Evolutionary conservation across 2,888 invertebrate species (phyloP).

Genomic region (Himalopsyche kuldschensis): DNA sequence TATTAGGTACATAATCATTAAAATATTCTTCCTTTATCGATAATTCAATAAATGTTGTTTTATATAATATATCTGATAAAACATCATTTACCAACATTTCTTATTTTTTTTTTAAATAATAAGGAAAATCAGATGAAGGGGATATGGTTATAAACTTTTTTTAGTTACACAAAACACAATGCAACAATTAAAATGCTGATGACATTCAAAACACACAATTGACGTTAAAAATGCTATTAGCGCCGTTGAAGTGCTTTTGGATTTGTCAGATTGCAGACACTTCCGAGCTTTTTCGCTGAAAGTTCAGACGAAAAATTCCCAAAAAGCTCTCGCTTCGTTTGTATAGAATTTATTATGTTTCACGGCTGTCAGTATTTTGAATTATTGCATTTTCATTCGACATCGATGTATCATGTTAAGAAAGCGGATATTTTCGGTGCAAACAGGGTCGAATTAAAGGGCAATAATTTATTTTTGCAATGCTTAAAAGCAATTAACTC

Average conservation of each 20-base stretch:
- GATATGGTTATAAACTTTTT: too few relatives aligned
- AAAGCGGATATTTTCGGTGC: neutral
- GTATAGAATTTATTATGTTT: conserved; percentile 21
- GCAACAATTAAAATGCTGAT: too few relatives aligned
- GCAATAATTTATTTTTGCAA: neutral
- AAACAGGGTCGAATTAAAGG: neutral
- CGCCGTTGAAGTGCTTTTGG: neutral
- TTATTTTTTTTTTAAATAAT: too few relatives aligned
- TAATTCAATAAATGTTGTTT: too few relatives aligned
- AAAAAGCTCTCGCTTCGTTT: neutral
- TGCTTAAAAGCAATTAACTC: too few relatives aligned
- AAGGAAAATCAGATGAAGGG: too few relatives aligned
- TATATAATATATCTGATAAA: too few relatives aligned
- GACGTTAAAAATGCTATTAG: neutral
- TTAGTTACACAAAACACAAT: too few relatives aligned
- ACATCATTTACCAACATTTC: too few relatives aligned
- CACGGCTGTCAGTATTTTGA: conserved; percentile 16
- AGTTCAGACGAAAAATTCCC: conserved; percentile 3
- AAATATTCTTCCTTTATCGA: too few relatives aligned
- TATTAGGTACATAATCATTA: too few relatives aligned
- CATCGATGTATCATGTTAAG: neutral
- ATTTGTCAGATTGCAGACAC: neutral
- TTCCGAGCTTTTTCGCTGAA: neutral
- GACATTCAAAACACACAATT: neutral
- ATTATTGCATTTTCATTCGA: conserved; percentile 17